phyloP scores from a whole-genome alignment of 2,888 invertebrate species.

The Arctia plantaginis region DNA sequence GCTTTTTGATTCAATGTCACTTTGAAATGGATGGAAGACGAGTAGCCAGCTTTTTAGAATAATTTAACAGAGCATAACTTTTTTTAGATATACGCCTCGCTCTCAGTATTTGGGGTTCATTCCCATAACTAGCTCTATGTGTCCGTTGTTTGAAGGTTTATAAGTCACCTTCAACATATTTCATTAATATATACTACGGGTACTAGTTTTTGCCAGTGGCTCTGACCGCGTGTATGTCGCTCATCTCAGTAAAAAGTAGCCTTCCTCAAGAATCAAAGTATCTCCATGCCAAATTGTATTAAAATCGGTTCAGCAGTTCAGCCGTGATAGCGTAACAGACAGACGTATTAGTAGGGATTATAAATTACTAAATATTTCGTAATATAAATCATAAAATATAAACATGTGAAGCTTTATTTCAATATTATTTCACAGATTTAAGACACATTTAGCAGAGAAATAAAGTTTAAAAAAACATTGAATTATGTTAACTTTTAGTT shows the following conservation, averaged over 20 bases:
- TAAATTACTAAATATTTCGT: neutral
- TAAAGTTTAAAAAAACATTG: neutral
- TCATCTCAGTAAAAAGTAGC: too few relatives aligned
- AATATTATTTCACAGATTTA: neutral
- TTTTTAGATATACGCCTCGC: neutral
- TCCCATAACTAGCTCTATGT: neutral
- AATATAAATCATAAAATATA: neutral
- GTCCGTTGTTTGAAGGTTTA: neutral
- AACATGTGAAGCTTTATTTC: neutral
- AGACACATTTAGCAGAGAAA: too few relatives aligned
- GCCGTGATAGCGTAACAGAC: neutral
- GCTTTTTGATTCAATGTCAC: slow-evolving; percentile 20
- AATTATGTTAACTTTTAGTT: neutral
- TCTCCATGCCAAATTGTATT: neutral
- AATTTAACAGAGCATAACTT: neutral
- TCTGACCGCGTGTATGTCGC: too few relatives aligned
- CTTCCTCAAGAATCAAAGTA: too few relatives aligned
- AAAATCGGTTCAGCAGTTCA: neutral
- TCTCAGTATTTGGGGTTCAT: neutral
- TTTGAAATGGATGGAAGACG: slow-evolving; percentile 16
- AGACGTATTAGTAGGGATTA: neutral
- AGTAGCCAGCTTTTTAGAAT: neutral
- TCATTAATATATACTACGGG: too few relatives aligned
- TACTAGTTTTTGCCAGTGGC: too few relatives aligned
- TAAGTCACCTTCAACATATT: neutral